Evolutionary conservation across 2,113 vertebrate species (phyloP).

Genomic region (Amia ocellicauda): DNA sequence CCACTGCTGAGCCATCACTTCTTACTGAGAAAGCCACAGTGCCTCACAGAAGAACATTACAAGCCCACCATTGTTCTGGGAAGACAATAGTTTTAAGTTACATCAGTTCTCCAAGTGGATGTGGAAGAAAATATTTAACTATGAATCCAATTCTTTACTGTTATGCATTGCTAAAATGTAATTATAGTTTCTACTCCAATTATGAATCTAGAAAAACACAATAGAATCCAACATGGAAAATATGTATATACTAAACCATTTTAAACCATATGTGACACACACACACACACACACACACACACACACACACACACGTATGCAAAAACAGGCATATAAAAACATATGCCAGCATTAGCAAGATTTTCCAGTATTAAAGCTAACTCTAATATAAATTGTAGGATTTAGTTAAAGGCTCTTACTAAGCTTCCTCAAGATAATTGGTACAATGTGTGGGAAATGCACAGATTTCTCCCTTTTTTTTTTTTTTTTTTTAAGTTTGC

Average conservation of each 20-base stretch:
- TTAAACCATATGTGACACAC: not conserved
- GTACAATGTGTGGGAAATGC: conserved; percentile 17
- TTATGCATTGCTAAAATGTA: too few species aligned
- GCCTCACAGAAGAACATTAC: too few species aligned
- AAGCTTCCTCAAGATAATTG: conserved; percentile 21
- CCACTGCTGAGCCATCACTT: too few species aligned
- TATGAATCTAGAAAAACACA: too few species aligned
- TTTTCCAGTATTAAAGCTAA: conserved; percentile 18
- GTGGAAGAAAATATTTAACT: too few species aligned
- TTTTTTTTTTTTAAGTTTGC: too few species aligned
- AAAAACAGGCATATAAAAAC: conserved; percentile 18
- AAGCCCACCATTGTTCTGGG: too few species aligned
- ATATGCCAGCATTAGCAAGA: conserved; percentile 24
- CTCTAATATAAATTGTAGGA: conserved; percentile 23
- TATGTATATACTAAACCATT: not conserved
- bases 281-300: not conserved
- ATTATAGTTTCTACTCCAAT: too few species aligned
- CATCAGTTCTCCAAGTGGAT: too few species aligned
- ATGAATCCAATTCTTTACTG: too few species aligned
- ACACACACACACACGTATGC: conserved; percentile 1
- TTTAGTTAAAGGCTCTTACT: conserved; percentile 17
- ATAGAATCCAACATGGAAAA: not conserved
- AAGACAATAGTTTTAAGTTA: too few species aligned
- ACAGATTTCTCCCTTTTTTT: not conserved
- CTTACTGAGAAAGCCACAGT: too few species aligned